These are phyloP conservation scores for Manduca sexta DNA, from an alignment of 1,140 invertebrate species.

Conservation along the genomic window DNA sequence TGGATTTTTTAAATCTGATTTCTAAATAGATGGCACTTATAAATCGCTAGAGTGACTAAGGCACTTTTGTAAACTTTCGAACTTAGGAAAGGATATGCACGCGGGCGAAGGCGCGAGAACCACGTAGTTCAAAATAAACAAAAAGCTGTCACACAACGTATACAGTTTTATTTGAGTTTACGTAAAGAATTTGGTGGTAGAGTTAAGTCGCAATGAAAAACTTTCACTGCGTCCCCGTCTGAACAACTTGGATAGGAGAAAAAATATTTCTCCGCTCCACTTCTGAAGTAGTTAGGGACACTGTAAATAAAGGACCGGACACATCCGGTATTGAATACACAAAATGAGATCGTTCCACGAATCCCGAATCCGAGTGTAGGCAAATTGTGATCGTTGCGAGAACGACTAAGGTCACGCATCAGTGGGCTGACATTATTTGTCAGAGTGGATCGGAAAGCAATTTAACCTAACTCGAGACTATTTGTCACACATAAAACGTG, in stretches of 20 bases:
- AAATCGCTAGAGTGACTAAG: too few relatives aligned
- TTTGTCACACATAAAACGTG: constrained; percentile 70
- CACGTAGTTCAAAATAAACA: too few relatives aligned
- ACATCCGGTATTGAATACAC: constrained; percentile 30
- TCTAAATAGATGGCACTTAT: too few relatives aligned
- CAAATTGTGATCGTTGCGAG: constrained; percentile 54
- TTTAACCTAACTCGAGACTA: constrained; percentile 63
- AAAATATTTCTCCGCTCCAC: constrained; percentile 22
- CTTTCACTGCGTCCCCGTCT: constrained; percentile 6
- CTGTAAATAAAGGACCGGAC: constrained; percentile 29
- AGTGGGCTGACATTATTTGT: constrained; percentile 64
- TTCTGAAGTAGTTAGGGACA: constrained; percentile 28
- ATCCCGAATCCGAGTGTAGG: constrained; percentile 30
- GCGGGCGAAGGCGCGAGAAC: too few relatives aligned
- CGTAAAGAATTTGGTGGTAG: constrained; percentile 8
- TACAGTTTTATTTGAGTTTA: background rate
- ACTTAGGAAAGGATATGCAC: too few relatives aligned
- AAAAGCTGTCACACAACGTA: too few relatives aligned
- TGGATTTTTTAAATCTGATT: too few relatives aligned
- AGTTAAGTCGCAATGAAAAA: constrained; percentile 9
- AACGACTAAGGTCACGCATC: constrained; percentile 55
- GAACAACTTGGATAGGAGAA: constrained; percentile 16
- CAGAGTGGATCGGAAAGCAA: constrained; percentile 66
- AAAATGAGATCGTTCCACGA: constrained; percentile 26
- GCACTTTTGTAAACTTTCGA: too few relatives aligned